phyloP scores from a whole-genome alignment of 2,797 vertebrate genomes.

The Sus cebifrons region DNA sequence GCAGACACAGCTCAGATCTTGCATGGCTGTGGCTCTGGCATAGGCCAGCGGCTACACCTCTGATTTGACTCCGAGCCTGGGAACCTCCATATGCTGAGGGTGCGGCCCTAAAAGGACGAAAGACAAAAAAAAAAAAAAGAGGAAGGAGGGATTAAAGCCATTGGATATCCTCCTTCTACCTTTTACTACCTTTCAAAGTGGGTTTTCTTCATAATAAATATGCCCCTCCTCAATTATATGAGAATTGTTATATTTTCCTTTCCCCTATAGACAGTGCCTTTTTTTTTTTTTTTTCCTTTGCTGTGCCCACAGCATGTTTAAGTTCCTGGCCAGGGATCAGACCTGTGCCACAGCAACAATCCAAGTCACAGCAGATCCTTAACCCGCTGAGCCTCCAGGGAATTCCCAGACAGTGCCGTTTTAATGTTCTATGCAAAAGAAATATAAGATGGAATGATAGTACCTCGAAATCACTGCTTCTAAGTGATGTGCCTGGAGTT shows the following conservation, averaged over 20 bases:
- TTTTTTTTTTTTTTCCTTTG: not conserved
- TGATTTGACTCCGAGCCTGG: no score
- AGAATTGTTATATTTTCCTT: not conserved
- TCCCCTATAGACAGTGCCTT: not conserved
- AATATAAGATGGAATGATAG: not conserved
- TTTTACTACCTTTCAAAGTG: slow-evolving; percentile 1
- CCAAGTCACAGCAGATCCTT: no score
- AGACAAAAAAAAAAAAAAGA: not conserved
- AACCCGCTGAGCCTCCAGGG: no score
- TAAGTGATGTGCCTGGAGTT: not conserved
- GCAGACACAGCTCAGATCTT: no score
- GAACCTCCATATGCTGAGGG: no score
- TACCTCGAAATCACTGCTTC: not conserved
- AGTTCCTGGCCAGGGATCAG: no score
- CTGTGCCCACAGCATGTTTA: no score
- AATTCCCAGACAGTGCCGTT: not conserved
- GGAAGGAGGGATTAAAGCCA: not conserved
- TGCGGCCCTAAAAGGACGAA: no score
- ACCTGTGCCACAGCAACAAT: no score
- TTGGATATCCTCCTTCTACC: not conserved
- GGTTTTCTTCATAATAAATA: not conserved
- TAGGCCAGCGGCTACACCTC: no score
- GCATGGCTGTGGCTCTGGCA: no score
- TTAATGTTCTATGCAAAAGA: not conserved
- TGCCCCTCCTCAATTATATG: not conserved